Evolutionary conservation across 2,888 invertebrate genomes (phyloP), one percentile per base, ranked within the genome.

Genomic region (Ctenicera cuprea): DNA sequence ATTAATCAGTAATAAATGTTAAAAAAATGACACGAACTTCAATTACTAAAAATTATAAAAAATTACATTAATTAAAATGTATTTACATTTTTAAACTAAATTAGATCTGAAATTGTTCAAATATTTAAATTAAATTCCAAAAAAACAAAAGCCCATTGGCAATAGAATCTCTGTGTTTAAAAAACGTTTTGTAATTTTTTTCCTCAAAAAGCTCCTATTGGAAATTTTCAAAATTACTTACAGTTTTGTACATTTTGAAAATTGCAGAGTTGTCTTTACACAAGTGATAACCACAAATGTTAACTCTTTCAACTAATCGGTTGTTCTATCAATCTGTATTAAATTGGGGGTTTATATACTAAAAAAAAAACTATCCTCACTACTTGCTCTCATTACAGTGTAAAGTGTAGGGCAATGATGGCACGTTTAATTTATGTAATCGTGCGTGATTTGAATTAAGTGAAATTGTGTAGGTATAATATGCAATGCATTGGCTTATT

Each of bases 311-410:
- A 30, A 54, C 30, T 54, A 54, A 54, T 30, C 54, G 30, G 37
- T 8, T 52, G 22, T 20, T 52, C 59, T 59, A 37, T 38, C 45
- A 20, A 26, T 26, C 3, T 30, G 26, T n/a, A 45, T 14, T 26
- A 26, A 62, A 26, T 62, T 62, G 62, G 62, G 45, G 43, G 45
- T 45, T 45, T 62, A 62, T 62, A 62, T 62, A 62, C n/a, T 62
- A 45, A 62, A 62, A 57, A n/a, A n/a, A 54, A 62, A 62, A 62
- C 38, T 26, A 14, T 59, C 59, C 59, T 45, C 62, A 62, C 62
- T 62, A 45, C 62, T 22, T 62, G 26, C 62, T 45, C 41, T 30
- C 43, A 14, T 45, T 62, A 16, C 59, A 38, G 37, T 38, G 41
- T 38, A 18, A 59, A 59, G 30, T 38, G 12, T 20, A 30, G 62